Evolutionary conservation across 2,113 vertebrate species (phyloP).

Genomic region (Eulacestoma nigropectus): DNA sequence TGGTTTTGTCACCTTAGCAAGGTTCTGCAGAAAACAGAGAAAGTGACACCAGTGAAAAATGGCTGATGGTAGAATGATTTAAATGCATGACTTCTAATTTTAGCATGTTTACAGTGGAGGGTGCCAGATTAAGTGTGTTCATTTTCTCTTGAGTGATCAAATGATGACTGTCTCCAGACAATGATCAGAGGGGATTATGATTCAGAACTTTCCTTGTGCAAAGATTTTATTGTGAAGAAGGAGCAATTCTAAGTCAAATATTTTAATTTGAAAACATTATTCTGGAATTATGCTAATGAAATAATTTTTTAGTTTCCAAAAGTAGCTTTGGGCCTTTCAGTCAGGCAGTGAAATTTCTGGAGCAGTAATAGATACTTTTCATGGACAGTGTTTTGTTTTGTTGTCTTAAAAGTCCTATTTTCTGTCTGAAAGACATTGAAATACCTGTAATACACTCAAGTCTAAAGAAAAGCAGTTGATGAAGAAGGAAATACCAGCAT

Average conservation of each 20-base stretch:
- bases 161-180: neutral
- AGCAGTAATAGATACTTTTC: neutral
- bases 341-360: neutral
- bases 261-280: neutral
- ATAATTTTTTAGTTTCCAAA: neutral
- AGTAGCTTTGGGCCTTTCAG: neutral
- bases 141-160: neutral
- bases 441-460: neutral
- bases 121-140: neutral
- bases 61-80: neutral
- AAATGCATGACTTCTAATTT: neutral
- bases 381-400: neutral
- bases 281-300: neutral
- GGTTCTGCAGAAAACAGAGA: neutral
- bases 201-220: neutral
- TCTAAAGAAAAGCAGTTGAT: neutral
- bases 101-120: neutral
- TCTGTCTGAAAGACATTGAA: neutral
- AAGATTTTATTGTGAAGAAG: neutral
- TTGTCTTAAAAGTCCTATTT: neutral
- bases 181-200: neutral
- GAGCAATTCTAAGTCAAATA: neutral
- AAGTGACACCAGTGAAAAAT: neutral
- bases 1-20: neutral
- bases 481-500: neutral